Percentiles rank a stretch among this genome's conserved stretches.
These are phyloP conservation scores for Recurvirostra avosetta DNA, from an alignment of 2,113 vertebrate genomes.

Conservation along the genomic window DNA sequence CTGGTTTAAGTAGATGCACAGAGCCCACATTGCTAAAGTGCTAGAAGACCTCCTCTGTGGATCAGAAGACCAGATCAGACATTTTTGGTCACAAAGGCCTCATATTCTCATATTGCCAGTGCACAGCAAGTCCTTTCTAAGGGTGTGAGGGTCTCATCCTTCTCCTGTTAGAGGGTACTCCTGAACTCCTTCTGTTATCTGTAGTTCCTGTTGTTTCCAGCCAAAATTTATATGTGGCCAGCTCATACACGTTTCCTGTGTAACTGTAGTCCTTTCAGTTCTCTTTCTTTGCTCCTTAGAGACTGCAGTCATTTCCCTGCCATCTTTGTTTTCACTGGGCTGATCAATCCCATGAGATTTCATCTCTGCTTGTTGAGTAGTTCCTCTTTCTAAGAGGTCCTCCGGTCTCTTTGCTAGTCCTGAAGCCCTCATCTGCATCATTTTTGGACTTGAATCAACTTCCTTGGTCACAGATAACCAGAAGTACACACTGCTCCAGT, in stretches of 20 bases:
- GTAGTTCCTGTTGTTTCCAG: background rate
- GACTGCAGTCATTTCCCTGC: background rate
- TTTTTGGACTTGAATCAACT: background rate
- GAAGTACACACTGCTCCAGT: background rate
- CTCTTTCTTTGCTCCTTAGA: background rate
- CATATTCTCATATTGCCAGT: rapidly evolving
- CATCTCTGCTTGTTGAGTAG: background rate
- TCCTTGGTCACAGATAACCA: background rate
- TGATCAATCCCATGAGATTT: background rate
- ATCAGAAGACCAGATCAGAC: background rate
- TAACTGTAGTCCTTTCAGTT: background rate
- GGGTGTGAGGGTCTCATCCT: rapidly evolving
- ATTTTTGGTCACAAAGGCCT: background rate
- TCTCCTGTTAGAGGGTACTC: background rate
- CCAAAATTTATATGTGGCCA: background rate
- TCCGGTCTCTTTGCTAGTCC: background rate
- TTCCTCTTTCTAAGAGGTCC: background rate
- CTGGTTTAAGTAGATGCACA: background rate
- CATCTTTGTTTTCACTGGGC: background rate
- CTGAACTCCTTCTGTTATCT: background rate
- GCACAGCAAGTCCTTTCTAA: background rate
- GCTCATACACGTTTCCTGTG: background rate
- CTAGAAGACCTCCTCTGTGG: background rate
- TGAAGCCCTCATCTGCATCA: background rate
- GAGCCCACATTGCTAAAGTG: background rate